These are phyloP conservation scores for Drosophila trapezifrons DNA, from an alignment of 1,140 invertebrate genomes.

Conservation along the genomic window DNA sequence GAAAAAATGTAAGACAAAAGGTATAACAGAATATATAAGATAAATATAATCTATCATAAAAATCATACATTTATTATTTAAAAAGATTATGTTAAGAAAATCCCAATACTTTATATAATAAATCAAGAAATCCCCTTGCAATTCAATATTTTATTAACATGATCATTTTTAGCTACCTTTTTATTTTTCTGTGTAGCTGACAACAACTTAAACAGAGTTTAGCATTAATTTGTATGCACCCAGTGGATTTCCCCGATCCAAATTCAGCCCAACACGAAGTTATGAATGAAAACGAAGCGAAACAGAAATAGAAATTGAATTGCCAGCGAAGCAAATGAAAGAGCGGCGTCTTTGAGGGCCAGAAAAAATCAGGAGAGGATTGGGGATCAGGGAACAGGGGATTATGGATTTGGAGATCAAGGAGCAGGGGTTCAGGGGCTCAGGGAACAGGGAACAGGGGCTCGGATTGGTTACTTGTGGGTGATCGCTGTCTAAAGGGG, in stretches of 20 bases:
- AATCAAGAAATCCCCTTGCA: too few species aligned
- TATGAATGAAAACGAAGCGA: constrained; percentile 69
- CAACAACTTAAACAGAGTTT: constrained; percentile 43
- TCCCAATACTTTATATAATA: too few species aligned
- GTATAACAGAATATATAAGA: too few species aligned
- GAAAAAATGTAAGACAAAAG: not conserved
- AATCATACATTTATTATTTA: too few species aligned
- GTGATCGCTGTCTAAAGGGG: constrained; percentile 27
- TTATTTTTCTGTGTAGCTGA: not conserved
- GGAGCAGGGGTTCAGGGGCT: constrained; percentile 5
- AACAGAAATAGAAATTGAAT: constrained; percentile 63
- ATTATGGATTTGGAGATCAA: constrained; percentile 4
- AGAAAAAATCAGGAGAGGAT: constrained; percentile 33
- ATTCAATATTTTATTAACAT: too few species aligned
- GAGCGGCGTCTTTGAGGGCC: constrained; percentile 71
- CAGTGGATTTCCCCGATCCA: constrained; percentile 35
- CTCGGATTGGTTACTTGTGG: constrained; percentile 27
- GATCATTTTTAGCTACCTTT: too few species aligned
- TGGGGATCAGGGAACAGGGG: constrained; percentile 2
- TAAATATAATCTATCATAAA: too few species aligned
- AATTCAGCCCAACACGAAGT: constrained; percentile 43
- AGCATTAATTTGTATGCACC: constrained; percentile 52
- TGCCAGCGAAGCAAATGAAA: constrained; percentile 61
- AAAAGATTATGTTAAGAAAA: too few species aligned
- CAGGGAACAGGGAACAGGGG: constrained; percentile 3